Evolutionary conservation across 1,140 invertebrate species (phyloP).

Genomic region (Wasmannia auropunctata): DNA sequence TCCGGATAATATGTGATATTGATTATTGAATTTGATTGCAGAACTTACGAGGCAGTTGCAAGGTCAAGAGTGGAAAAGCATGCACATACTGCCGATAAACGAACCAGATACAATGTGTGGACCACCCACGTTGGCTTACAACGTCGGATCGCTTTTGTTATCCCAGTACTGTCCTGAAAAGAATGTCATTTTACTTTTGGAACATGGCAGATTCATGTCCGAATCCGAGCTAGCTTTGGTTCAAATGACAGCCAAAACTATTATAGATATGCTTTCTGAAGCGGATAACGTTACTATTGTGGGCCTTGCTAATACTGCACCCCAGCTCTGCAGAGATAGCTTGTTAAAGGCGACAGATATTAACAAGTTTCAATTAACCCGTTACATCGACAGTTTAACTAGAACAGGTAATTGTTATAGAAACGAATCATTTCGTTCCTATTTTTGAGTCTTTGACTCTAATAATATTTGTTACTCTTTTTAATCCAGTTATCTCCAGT

Average conservation of each 20-base stretch:
- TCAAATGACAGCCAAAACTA: slow-evolving; percentile 82
- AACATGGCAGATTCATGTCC: slow-evolving; percentile 81
- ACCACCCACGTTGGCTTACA: slow-evolving; percentile 80
- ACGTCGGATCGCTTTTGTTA: slow-evolving; percentile 81
- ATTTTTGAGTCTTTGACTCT: not conserved
- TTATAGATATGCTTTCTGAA: slow-evolving; percentile 82
- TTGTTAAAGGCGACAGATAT: slow-evolving; percentile 82
- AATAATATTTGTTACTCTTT: not conserved
- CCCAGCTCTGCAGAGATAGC: slow-evolving; percentile 77
- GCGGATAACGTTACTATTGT: slow-evolving; percentile 80
- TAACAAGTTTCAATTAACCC: slow-evolving; percentile 81
- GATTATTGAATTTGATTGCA: slow-evolving; percentile 59
- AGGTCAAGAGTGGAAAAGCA: slow-evolving; percentile 80
- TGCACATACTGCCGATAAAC: slow-evolving; percentile 80
- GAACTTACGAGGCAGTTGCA: slow-evolving; percentile 77
- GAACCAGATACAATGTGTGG: slow-evolving; percentile 82
- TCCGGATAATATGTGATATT: not conserved
- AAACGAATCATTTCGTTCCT: not conserved
- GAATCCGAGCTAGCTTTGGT: slow-evolving; percentile 81
- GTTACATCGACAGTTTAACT: slow-evolving; percentile 79
- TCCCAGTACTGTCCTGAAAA: slow-evolving; percentile 81
- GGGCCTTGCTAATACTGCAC: slow-evolving; percentile 75
- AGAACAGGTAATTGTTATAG: slow-evolving; percentile 76
- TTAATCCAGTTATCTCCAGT: not conserved
- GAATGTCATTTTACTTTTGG: slow-evolving; percentile 82